Conservation (phyloP, 92 coral and sea anemone species). For the Parazoanthus swiftii region DNA sequence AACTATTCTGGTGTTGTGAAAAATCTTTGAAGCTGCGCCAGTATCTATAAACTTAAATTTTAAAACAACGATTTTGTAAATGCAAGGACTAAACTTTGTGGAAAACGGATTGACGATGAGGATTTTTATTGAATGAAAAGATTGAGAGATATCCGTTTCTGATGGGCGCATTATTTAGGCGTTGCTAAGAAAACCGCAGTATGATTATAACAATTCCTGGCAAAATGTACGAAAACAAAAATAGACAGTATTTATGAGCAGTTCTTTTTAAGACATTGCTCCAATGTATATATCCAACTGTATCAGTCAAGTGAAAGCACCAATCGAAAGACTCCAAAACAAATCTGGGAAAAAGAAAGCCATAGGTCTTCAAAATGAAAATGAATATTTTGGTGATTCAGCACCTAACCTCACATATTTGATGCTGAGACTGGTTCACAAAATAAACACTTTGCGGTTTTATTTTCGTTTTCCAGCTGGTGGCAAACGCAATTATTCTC, state of each 20-base stretch:
- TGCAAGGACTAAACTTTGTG: not conserved
- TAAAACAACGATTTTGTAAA: too few relatives aligned
- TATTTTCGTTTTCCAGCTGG: not conserved
- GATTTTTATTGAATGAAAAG: not conserved
- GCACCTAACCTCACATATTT: not conserved
- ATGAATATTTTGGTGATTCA: not conserved
- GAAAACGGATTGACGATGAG: not conserved
- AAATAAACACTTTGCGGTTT: not conserved
- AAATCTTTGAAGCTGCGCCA: too few relatives aligned
- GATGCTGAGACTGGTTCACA: not conserved
- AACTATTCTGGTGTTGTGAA: too few relatives aligned
- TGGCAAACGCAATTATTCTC: not conserved
- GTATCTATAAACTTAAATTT: too few relatives aligned
- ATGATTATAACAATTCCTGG: not conserved
- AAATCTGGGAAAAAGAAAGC: too few relatives aligned
- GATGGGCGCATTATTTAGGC: not conserved
- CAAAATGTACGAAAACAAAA: not conserved
- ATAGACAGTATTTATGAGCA: not conserved
- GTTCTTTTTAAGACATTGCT: too few relatives aligned
- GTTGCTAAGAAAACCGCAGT: not conserved
- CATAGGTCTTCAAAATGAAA: not conserved
- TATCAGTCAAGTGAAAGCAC: not conserved
- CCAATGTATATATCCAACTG: not conserved
- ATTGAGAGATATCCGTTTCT: not conserved
- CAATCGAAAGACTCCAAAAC: too few relatives aligned